Evolutionary conservation across 2,888 invertebrate genomes (phyloP).

Genomic region (Apamea sordens): DNA sequence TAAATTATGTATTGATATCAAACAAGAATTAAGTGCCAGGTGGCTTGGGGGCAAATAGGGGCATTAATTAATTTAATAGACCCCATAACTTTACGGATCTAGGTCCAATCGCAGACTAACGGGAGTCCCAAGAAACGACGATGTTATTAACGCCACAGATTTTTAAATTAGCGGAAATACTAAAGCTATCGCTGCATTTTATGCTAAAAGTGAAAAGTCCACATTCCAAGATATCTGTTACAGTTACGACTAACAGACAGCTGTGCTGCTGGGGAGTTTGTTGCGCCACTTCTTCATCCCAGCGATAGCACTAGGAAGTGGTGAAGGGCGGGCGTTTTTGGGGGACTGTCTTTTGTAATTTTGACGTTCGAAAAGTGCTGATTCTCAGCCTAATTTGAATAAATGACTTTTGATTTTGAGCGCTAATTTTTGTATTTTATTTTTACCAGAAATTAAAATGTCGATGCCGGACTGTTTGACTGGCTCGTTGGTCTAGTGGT

Average conservation of each 20-base stretch:
- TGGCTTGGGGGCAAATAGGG: conserved; percentile 49
- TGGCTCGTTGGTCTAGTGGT: too few species aligned
- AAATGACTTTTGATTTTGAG: too few species aligned
- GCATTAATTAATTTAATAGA: conserved; percentile 58
- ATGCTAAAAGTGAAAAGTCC: background rate
- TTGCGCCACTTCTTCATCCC: too few species aligned
- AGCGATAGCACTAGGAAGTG: too few species aligned
- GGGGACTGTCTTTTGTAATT: too few species aligned
- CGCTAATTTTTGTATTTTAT: background rate
- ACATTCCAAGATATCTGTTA: conserved; percentile 10
- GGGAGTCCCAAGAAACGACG: conserved; percentile 31
- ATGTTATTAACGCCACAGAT: conserved; percentile 18
- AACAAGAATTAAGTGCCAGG: conserved; percentile 32
- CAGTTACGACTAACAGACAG: background rate
- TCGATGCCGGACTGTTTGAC: too few species aligned
- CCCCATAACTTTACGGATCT: conserved; percentile 48
- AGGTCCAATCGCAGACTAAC: conserved; percentile 40
- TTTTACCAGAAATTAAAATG: background rate
- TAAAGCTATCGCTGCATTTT: background rate
- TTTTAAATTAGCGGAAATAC: conserved; percentile 23
- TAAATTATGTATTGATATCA: conserved; percentile 41
- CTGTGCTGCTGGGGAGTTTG: too few species aligned
- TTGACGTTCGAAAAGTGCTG: too few species aligned
- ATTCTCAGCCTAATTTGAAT: too few species aligned
- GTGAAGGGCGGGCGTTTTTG: too few species aligned